Evolutionary conservation across 2,113 vertebrate genomes (phyloP).

Genomic region (Craseonycteris thonglongyai): DNA sequence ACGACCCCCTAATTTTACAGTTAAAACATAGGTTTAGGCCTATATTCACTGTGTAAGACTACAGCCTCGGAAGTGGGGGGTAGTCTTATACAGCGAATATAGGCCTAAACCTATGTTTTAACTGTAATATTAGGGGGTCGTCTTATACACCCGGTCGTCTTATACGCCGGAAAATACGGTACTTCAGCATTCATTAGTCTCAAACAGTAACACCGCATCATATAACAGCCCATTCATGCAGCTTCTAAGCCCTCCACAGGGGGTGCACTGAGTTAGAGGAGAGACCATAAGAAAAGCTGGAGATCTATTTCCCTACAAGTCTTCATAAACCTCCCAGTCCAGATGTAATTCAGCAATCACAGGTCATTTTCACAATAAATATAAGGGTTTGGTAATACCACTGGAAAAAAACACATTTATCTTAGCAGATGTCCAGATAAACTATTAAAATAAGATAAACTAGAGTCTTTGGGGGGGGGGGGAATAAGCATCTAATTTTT

Average conservation of each 20-base stretch:
- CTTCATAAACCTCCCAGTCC: background rate
- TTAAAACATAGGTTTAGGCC: no score
- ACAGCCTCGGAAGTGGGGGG: no score
- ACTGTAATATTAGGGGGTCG: no score
- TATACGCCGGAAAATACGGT: no score
- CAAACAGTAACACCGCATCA: background rate
- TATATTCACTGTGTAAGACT: no score
- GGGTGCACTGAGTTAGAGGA: background rate
- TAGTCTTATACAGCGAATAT: no score
- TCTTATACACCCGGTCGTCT: no score
- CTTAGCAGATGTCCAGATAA: background rate
- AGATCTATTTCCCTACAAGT: background rate
- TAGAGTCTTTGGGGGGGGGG: background rate
- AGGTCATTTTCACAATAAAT: constrained; percentile 15
- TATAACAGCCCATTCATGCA: background rate
- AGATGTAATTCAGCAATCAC: background rate
- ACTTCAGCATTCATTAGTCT: background rate
- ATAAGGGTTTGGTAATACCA: background rate
- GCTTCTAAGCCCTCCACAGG: background rate
- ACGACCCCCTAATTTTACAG: no score
- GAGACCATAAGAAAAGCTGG: background rate
- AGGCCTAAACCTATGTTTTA: no score
- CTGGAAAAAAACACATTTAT: background rate
- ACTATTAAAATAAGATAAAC: background rate
- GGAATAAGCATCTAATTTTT: background rate